Percentiles rank a stretch among this genome's conserved stretches.
Conservation (phyloP, 2,113 vertebrate species). For the Semicossyphus pulcher region DNA sequence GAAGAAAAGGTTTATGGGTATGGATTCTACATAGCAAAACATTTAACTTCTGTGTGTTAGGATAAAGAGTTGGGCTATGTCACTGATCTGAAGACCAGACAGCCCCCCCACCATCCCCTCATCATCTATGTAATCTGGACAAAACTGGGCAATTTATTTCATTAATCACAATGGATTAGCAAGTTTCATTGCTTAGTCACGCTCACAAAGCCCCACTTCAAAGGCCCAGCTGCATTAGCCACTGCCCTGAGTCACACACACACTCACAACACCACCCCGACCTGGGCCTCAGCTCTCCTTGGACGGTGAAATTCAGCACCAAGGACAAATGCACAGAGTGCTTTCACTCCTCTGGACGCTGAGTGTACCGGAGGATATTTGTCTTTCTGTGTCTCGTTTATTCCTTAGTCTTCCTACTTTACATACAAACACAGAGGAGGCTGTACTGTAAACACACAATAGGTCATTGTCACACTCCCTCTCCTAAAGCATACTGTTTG, state of each 20-base stretch:
- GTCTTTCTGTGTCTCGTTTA: neutral
- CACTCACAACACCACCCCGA: constrained; percentile 49
- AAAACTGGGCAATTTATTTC: constrained; percentile 82
- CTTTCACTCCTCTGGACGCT: constrained; percentile 31
- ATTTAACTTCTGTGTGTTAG: neutral
- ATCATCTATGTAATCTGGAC: constrained; percentile 49
- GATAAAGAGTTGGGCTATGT: neutral
- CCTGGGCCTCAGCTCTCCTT: constrained; percentile 70
- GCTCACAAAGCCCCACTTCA: constrained; percentile 80
- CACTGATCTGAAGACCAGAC: constrained; percentile 37
- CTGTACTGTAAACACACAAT: constrained; percentile 5
- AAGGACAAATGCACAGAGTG: constrained; percentile 63
- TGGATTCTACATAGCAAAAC: neutral
- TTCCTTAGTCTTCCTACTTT: neutral
- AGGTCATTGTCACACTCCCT: neutral
- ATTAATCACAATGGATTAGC: constrained; percentile 86
- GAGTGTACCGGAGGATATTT: constrained; percentile 1
- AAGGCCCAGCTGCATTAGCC: constrained; percentile 71
- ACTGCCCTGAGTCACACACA: constrained; percentile 48
- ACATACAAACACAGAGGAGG: neutral
- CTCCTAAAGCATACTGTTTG: neutral
- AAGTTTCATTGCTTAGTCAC: constrained; percentile 83
- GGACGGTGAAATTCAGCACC: constrained; percentile 67
- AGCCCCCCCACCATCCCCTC: constrained; percentile 22
- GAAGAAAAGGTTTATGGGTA: neutral